Percentiles rank a stretch among this genome's conserved stretches.
These are phyloP conservation scores for Centruroides vittatus DNA, from an alignment of 1,140 invertebrate species.

Conservation along the genomic window DNA sequence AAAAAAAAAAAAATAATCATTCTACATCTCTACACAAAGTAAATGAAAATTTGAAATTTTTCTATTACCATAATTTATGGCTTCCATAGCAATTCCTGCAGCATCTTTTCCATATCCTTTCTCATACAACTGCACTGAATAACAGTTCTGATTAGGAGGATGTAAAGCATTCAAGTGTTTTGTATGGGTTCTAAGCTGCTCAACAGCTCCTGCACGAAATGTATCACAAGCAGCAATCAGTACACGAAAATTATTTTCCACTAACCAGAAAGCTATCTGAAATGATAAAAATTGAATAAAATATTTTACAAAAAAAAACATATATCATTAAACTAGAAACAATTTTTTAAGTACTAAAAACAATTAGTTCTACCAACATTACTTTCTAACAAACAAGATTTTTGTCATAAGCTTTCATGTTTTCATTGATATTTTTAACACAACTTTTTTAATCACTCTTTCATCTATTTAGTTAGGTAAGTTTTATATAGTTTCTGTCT, in stretches of 20 bases:
- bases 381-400: no score
- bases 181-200: constrained; percentile 91
- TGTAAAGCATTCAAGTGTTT: constrained; percentile 86
- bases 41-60: constrained; percentile 29
- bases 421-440: no score
- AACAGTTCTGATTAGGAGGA: constrained; percentile 18
- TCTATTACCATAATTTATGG: constrained; percentile 70
- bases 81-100: constrained; percentile 93
- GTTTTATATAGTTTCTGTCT: no score
- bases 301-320: no score
- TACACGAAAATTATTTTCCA: constrained; percentile 92
- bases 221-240: constrained; percentile 98
- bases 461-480: no score
- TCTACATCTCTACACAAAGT: neutral
- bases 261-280: constrained; percentile 93
- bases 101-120: constrained; percentile 94
- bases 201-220: constrained; percentile 96
- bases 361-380: no score
- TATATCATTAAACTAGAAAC: no score
- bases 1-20: neutral
- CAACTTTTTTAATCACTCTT: no score
- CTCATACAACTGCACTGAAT: constrained; percentile 91
- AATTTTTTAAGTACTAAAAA: no score
- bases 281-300: no score
- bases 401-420: no score